Evolutionary conservation across 35 echinoderm and acorn worm species (phyloP).

Genomic region (Diadema setosum): DNA sequence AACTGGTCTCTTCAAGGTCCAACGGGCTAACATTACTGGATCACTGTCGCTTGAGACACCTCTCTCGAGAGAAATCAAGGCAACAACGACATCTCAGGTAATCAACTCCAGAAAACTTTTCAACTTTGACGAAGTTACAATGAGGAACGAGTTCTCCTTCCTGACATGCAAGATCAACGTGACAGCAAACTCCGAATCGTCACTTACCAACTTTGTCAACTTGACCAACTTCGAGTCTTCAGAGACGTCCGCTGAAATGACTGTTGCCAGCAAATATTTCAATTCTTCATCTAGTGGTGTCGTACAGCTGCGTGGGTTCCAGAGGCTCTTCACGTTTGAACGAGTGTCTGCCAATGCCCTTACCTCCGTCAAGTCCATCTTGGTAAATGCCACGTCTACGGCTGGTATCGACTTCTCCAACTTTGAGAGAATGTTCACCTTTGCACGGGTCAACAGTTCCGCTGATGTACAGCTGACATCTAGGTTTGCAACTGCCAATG

Average conservation of each 20-base stretch:
- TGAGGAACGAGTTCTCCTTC: background rate
- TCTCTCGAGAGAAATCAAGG: background rate
- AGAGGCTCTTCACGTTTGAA: conserved; percentile 5
- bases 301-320: background rate
- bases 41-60: background rate
- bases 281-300: background rate
- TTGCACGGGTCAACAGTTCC: conserved; percentile 47
- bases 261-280: background rate
- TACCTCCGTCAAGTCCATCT: background rate
- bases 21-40: background rate
- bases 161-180: conserved; percentile 2
- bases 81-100: background rate
- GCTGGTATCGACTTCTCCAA: conserved; percentile 37
- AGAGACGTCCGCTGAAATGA: background rate
- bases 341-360: background rate
- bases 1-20: conserved; percentile 22
- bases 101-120: background rate
- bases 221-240: background rate
- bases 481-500: background rate
- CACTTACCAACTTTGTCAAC: background rate
- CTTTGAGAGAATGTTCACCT: conserved; percentile 12
- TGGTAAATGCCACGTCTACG: conserved; percentile 18
- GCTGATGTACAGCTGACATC: conserved; percentile 17
- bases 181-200: background rate
- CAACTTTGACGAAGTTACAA: background rate